Evolutionary conservation across 2,797 vertebrate genomes (phyloP).

Genomic region (Enteromius argenteus): DNA sequence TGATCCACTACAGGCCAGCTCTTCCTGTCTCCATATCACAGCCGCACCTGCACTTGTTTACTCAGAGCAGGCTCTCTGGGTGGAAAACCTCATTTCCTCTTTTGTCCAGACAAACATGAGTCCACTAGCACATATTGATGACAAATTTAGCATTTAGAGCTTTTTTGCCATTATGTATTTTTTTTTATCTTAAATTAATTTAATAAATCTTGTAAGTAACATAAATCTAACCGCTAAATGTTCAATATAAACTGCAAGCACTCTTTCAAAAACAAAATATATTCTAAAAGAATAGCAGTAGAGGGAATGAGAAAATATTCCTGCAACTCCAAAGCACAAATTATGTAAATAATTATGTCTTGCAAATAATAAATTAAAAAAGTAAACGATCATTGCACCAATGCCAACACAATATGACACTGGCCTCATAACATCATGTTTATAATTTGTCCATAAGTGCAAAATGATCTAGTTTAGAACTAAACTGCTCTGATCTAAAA

Average conservation of each 20-base stretch:
- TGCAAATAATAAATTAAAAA: not conserved
- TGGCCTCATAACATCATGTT: not conserved
- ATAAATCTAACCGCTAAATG: not conserved
- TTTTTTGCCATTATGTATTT: not conserved
- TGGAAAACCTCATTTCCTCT: slow-evolving; percentile 55
- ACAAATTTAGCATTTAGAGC: not conserved
- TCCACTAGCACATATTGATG: not conserved
- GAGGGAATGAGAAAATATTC: not conserved
- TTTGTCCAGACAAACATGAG: slow-evolving; percentile 25
- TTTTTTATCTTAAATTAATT: not conserved
- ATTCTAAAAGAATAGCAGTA: not conserved
- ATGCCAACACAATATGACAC: not conserved
- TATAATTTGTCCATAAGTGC: not conserved
- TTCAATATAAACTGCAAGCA: not conserved
- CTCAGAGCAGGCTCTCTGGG: slow-evolving; percentile 29
- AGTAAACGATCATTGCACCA: not conserved
- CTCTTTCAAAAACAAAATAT: not conserved
- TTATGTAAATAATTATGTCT: not conserved
- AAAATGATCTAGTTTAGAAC: not conserved
- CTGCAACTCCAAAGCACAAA: not conserved
- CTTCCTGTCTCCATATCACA: slow-evolving; percentile 72
- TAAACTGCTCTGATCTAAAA: not conserved
- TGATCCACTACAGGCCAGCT: slow-evolving; percentile 64
- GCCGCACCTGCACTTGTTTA: slow-evolving; percentile 63
- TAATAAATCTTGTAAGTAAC: not conserved